A percentile compares a stretch with the other conserved stretches of the same genome.
Conservation (phyloP, 2,113 vertebrate genomes). For the Tragelaphus imberbis region DNA sequence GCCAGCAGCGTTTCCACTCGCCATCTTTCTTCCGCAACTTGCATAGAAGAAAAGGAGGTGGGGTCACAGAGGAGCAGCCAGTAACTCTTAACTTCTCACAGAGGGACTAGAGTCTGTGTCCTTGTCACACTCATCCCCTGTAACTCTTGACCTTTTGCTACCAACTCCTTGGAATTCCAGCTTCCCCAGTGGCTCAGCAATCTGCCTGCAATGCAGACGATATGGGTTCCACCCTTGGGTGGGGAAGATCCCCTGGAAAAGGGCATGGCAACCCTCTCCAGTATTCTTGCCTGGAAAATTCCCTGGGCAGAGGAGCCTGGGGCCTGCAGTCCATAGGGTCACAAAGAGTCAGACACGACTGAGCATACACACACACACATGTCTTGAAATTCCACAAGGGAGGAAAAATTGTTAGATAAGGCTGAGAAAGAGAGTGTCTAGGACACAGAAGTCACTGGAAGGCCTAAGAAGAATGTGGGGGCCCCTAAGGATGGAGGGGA, state of each 20-base stretch:
- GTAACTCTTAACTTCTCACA: neutral
- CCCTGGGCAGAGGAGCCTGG: neutral
- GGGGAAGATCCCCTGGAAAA: neutral
- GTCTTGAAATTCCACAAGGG: neutral
- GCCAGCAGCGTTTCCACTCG: accelerated
- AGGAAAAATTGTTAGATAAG: neutral
- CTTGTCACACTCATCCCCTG: neutral
- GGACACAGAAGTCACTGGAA: neutral
- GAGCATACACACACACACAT: neutral
- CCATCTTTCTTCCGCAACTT: neutral
- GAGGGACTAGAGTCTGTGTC: neutral
- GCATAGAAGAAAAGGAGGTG: neutral
- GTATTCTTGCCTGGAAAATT: neutral
- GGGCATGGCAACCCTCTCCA: neutral
- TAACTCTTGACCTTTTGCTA: neutral
- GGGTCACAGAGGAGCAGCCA: neutral
- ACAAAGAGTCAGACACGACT: neutral
- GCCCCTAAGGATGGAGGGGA: neutral
- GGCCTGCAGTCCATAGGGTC: neutral
- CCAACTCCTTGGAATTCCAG: neutral
- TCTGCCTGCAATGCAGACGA: neutral
- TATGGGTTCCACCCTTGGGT: neutral
- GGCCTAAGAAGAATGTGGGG: neutral
- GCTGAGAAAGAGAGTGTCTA: neutral
- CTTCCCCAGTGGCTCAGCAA: neutral